Base-by-base conservation (phyloP, 2,113 vertebrate species). In the Gavialis gangeticus region DNA sequence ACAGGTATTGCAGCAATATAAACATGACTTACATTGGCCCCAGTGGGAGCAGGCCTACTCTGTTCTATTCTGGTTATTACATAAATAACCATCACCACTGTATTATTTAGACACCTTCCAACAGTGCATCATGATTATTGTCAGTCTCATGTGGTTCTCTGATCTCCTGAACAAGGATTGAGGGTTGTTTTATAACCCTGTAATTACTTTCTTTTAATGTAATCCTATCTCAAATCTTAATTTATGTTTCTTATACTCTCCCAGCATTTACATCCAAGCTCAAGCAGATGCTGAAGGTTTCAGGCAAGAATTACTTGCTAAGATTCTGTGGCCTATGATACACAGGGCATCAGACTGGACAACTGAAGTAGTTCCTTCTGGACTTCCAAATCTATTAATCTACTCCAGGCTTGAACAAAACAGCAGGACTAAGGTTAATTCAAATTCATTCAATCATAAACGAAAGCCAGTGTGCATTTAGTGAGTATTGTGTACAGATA, bases 401-500 rank as follows among this genome's bases (percentile, higher is more conserved):
- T 18, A 3, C 63, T 46, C 71, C 55, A 64, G 10, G n/a, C 12
- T 22, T 25, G n/a, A 56, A 54, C 8, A 84, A 67, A 82, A 91
- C 85, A 54, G 25, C 63, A 79, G 67, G 88, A 88, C 63, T 71
- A 37, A 28, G 21, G 8, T 66, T 82, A 90, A 28, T 78, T 71
- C 28, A 57, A 63, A 75, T 28, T 80, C 34, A 71, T 62, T 71
- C 34, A 91, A 88, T 28, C 64, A 55, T 27, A 80, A 30, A 67
- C 79, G 87, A 22, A 62, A 3, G 25, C n/a, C 57, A 14, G 24
- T 76, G 54, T 77, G 28, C 59, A 55, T 54, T n/a, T 56, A 21
- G 22, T 16, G 59, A 80, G 66, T 5, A 62, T 37, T 79, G n/a
- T 16, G 22, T 7, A 60, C 86, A 92, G n/a, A 9, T 0, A 0